Percentiles rank a stretch among this genome's conserved stretches.
phyloP scores from a whole-genome alignment of 1,140 invertebrate species.

The Camponotus vicinus region DNA sequence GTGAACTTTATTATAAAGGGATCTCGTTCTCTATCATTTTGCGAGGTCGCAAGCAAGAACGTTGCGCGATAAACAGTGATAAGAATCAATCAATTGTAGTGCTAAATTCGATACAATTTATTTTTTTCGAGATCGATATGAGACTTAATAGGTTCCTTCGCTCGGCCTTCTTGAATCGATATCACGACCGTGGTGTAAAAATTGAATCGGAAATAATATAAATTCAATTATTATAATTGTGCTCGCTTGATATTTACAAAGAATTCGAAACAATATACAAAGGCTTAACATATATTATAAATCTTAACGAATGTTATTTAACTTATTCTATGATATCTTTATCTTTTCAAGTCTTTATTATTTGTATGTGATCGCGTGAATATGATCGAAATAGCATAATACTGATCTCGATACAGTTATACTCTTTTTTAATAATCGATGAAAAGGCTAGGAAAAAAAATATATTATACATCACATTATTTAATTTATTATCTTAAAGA shows the following conservation, averaged over 20 bases:
- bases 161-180: background rate
- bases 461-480: too few relatives aligned
- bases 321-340: too few relatives aligned
- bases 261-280: background rate
- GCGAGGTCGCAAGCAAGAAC: background rate
- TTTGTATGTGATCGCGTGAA: too few relatives aligned
- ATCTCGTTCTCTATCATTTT: conserved; percentile 1
- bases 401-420: too few relatives aligned
- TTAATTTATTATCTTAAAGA: too few relatives aligned
- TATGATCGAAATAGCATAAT: too few relatives aligned
- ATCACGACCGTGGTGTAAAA: background rate
- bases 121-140: background rate
- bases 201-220: background rate
- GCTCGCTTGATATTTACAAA: background rate
- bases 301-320: background rate
- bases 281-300: background rate
- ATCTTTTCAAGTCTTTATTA: too few relatives aligned
- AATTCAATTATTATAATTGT: background rate
- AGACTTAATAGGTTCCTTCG: background rate
- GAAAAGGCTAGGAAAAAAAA: too few relatives aligned
- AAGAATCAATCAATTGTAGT: conserved; percentile 30
- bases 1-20: conserved; percentile 1
- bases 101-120: conserved; percentile 4
- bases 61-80: conserved; percentile 28
- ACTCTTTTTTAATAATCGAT: too few relatives aligned